Conservation (phyloP, 2,888 invertebrate species). For the Parnassius apollo region DNA sequence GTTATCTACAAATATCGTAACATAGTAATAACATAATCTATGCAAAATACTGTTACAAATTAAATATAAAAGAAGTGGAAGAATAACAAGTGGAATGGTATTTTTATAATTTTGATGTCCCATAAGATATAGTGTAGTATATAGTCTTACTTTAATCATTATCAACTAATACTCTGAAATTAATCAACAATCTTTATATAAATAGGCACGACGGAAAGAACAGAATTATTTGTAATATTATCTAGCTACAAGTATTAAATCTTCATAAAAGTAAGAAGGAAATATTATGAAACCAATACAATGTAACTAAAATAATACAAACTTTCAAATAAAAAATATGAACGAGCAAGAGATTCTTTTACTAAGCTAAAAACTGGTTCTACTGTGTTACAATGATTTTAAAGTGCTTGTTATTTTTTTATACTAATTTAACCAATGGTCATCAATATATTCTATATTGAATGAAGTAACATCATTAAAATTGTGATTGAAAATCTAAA, state of each 20-base stretch:
- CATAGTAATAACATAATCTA: conserved; percentile 28
- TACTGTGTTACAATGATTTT: background rate
- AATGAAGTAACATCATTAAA: too few species aligned
- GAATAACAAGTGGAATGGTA: conserved; percentile 72
- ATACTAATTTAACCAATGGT: too few species aligned
- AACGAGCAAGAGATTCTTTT: conserved; percentile 4
- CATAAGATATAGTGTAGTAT: conserved; percentile 39
- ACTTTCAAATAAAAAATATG: background rate
- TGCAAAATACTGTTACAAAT: conserved; percentile 40
- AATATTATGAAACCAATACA: background rate
- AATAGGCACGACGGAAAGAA: conserved; percentile 66
- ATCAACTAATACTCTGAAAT: conserved; percentile 61
- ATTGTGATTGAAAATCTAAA: too few species aligned
- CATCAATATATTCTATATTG: too few species aligned
- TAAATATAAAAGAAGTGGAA: conserved; percentile 58
- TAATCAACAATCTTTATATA: conserved; percentile 55
- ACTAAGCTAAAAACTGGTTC: background rate
- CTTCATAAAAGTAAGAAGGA: conserved; percentile 4
- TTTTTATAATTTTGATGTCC: conserved; percentile 35
- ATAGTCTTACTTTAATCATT: conserved; percentile 41
- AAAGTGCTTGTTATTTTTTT: too few species aligned
- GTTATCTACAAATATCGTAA: conserved; percentile 26
- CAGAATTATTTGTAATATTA: conserved; percentile 31
- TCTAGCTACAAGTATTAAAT: conserved; percentile 6
- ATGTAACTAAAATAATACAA: background rate